These are phyloP conservation scores for Caenorhabditis sinica DNA, from an alignment of 2,888 invertebrate species.

Conservation along the genomic window DNA sequence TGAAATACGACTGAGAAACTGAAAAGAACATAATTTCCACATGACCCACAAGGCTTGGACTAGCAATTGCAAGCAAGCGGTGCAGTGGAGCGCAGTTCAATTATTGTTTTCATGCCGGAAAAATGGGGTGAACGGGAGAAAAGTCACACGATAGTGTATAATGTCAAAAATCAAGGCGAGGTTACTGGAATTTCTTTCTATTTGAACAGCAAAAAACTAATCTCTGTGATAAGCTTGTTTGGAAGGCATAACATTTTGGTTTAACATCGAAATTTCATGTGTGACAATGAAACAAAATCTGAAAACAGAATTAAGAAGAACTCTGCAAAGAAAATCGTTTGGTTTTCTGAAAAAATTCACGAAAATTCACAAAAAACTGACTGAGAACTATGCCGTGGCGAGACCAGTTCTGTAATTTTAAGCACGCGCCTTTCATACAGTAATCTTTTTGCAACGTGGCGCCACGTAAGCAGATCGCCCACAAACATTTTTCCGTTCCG, in stretches of 20 bases:
- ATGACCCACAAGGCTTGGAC: conserved; percentile 16
- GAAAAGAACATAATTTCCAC: conserved; percentile 7
- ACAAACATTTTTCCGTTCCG: not conserved
- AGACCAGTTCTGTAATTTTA: not conserved
- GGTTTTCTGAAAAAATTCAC: not conserved
- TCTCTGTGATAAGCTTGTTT: too few species aligned
- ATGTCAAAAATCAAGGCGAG: not conserved
- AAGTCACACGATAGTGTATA: not conserved
- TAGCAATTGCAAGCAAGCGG: conserved; percentile 10
- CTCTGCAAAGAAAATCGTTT: conserved; percentile 6
- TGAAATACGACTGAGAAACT: not conserved
- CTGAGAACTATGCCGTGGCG: not conserved
- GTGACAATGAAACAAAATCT: too few species aligned
- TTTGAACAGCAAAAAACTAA: too few species aligned
- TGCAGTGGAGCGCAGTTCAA: conserved; percentile 25
- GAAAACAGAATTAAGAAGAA: not conserved
- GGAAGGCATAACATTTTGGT: too few species aligned
- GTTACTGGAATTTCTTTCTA: too few species aligned
- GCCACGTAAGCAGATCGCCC: too few species aligned
- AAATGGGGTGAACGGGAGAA: not conserved
- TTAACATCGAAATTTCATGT: too few species aligned
- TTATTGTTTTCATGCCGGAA: not conserved
- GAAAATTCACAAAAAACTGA: conserved; percentile 4
- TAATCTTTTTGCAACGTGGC: not conserved
- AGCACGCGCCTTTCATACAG: conserved; percentile 24